phyloP scores from a whole-genome alignment of 2,113 vertebrate species.

The Phycodurus eques region DNA sequence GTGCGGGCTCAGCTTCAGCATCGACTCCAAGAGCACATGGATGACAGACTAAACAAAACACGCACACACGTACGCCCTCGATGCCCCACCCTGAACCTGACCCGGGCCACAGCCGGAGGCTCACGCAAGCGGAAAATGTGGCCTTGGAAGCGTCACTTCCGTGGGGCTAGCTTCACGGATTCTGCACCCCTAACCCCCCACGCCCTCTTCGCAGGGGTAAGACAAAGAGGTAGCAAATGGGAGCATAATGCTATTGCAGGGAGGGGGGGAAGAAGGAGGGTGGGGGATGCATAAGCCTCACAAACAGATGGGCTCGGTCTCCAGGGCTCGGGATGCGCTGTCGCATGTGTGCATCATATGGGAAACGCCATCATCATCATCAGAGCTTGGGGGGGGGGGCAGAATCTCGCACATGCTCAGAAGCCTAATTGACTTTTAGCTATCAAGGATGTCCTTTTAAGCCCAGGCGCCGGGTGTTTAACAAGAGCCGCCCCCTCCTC shows the following conservation, averaged over 20 bases:
- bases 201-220: slow-evolving; percentile 45
- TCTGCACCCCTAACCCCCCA: slow-evolving; percentile 36
- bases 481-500: slow-evolving; percentile 29
- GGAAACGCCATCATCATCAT: neutral
- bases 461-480: neutral
- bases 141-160: slow-evolving; percentile 65
- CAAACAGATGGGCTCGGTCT: slow-evolving; percentile 72
- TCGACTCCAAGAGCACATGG: slow-evolving; percentile 53
- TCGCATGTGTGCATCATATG: slow-evolving; percentile 7
- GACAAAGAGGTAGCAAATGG: slow-evolving; percentile 69
- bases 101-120: slow-evolving; percentile 47
- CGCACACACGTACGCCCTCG: slow-evolving; percentile 45
- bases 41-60: slow-evolving; percentile 62
- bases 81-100: slow-evolving; percentile 39
- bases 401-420: slow-evolving; percentile 1
- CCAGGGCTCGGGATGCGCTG: slow-evolving; percentile 39
- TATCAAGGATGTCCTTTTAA: slow-evolving; percentile 35
- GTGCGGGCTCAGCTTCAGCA: slow-evolving; percentile 22
- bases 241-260: slow-evolving; percentile 39
- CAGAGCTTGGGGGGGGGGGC: slow-evolving; percentile 4
- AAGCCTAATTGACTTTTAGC: slow-evolving; percentile 39
- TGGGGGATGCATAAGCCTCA: slow-evolving; percentile 50
- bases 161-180: slow-evolving; percentile 61
- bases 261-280: neutral
- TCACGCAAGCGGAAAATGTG: slow-evolving; percentile 61